Conservation (phyloP, 2,888 invertebrate genomes). For the Amphimallon solstitiale region DNA sequence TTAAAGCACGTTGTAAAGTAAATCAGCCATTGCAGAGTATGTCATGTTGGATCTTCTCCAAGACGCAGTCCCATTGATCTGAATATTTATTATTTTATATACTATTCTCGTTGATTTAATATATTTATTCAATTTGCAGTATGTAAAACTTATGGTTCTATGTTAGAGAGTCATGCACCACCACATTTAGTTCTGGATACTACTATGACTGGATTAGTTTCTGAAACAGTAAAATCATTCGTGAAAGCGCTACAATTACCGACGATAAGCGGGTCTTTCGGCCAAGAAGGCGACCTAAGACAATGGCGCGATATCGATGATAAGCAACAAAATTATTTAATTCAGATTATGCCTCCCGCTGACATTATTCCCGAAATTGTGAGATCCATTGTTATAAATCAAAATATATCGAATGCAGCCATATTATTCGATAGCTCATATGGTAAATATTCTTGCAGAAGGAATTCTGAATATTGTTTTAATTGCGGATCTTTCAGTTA, state of each 20-base stretch:
- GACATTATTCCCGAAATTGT: slow-evolving; percentile 87
- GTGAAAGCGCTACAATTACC: slow-evolving; percentile 82
- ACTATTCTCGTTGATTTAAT: too few relatives aligned
- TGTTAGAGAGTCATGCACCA: slow-evolving; percentile 71
- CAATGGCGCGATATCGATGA: slow-evolving; percentile 82
- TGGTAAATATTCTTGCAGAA: slow-evolving; percentile 70
- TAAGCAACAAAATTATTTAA: slow-evolving; percentile 77
- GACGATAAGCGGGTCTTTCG: slow-evolving; percentile 86
- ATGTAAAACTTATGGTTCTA: slow-evolving; percentile 77
- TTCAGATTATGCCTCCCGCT: slow-evolving; percentile 87
- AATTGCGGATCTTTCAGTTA: slow-evolving; percentile 74
- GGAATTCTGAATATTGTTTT: too few relatives aligned
- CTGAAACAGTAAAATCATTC: slow-evolving; percentile 87
- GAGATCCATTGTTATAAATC: slow-evolving; percentile 79
- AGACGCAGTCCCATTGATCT: too few relatives aligned
- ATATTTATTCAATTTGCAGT: slow-evolving; percentile 71
- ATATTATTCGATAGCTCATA: slow-evolving; percentile 90
- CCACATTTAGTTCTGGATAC: slow-evolving; percentile 86
- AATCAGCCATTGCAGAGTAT: too few relatives aligned
- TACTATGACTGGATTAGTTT: slow-evolving; percentile 81
- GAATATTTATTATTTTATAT: too few relatives aligned
- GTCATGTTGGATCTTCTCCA: too few relatives aligned
- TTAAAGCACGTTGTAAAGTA: too few relatives aligned
- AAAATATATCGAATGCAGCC: slow-evolving; percentile 92
- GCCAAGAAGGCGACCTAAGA: slow-evolving; percentile 83